These are phyloP conservation scores for Uropsilus gracilis DNA, from an alignment of 2,113 vertebrate species.

Conservation along the genomic window DNA sequence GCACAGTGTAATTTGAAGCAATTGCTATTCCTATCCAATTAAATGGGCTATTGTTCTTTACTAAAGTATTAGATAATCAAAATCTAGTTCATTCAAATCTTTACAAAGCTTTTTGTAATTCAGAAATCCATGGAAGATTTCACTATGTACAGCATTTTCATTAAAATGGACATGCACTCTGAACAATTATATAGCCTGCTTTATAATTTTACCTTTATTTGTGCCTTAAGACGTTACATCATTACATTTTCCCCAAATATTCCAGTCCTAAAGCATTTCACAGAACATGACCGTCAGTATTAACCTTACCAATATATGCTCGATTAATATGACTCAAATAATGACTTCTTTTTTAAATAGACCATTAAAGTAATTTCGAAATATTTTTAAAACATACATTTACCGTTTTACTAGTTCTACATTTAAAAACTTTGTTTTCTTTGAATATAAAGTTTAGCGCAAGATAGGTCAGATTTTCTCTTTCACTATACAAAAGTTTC, in stretches of 20 bases:
- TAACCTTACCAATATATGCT: conserved; percentile 50
- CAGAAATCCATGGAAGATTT: conserved; percentile 19
- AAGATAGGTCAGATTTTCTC: neutral
- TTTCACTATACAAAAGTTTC: too few relatives aligned
- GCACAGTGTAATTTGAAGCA: conserved; percentile 21
- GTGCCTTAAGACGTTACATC: neutral
- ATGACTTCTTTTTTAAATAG: conserved; percentile 27
- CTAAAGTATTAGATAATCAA: conserved; percentile 25
- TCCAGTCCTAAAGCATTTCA: conserved; percentile 29
- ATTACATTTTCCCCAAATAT: conserved; percentile 48
- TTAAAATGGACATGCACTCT: conserved; percentile 28
- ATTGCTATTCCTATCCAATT: conserved; percentile 44
- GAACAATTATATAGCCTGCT: neutral
- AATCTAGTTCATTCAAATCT: conserved; percentile 7
- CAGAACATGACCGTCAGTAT: conserved; percentile 37
- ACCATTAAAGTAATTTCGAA: neutral
- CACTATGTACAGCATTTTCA: neutral
- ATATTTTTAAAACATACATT: conserved; percentile 37
- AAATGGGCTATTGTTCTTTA: conserved; percentile 19
- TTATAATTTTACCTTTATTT: conserved; percentile 59
- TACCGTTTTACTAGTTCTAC: neutral
- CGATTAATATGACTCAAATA: conserved; percentile 15
- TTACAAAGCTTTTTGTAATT: conserved; percentile 1
- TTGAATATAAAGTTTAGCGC: neutral
- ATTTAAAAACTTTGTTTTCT: conserved; percentile 25